Conservation (phyloP, 2,797 vertebrate species). For the Notamacropus eugenii region DNA sequence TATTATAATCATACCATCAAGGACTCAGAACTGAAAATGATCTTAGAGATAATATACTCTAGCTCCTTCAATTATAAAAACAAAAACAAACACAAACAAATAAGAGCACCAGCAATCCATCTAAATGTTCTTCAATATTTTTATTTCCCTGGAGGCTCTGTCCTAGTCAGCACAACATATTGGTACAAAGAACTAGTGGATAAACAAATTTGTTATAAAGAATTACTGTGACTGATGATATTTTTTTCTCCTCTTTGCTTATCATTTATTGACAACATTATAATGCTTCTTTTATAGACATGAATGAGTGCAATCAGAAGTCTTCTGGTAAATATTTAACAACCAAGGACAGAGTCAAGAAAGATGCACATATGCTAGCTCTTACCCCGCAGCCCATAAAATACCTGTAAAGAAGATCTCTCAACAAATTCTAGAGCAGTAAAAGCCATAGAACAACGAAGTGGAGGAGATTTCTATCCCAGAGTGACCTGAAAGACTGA, state of each 20-base stretch:
- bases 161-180: not conserved
- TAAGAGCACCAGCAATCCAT: not conserved
- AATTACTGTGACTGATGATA: not conserved
- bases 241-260: not conserved
- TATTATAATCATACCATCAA: not conserved
- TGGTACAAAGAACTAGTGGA: no score
- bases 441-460: no score
- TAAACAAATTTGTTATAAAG: not conserved
- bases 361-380: no score
- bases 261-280: not conserved
- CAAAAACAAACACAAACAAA: not conserved
- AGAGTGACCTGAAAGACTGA: no score
- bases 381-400: no score
- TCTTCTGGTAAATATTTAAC: not conserved
- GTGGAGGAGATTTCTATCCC: no score
- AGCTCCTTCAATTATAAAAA: not conserved
- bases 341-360: not conserved
- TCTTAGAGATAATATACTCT: not conserved
- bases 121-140: not conserved
- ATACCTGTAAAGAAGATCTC: no score
- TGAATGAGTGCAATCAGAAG: not conserved
- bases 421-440: no score
- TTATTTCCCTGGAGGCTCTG: not conserved
- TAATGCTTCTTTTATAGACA: not conserved
- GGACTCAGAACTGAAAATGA: not conserved